Conservation (phyloP, 2,888 invertebrate species). For the Hecatera dysodea region DNA sequence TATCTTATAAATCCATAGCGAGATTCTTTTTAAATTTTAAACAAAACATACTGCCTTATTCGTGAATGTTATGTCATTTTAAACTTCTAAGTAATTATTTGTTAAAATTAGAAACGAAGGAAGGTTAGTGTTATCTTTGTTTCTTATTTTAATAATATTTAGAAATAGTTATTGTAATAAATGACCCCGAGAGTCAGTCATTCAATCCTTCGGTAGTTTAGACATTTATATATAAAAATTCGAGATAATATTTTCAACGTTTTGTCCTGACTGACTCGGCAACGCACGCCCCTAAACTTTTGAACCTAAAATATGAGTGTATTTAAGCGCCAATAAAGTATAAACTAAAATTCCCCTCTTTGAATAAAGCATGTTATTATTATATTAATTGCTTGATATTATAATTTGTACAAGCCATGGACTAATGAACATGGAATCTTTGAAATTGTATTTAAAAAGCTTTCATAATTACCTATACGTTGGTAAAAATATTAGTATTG, state of each 20-base stretch:
- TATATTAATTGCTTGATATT: slow-evolving; percentile 58
- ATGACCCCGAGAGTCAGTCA: slow-evolving; percentile 69
- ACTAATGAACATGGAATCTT: slow-evolving; percentile 12
- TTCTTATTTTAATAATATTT: slow-evolving; percentile 69
- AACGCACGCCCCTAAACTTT: slow-evolving; percentile 65
- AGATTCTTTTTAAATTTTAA: slow-evolving; percentile 67
- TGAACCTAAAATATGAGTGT: slow-evolving; percentile 63
- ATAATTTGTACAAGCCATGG: slow-evolving; percentile 43
- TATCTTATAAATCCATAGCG: slow-evolving; percentile 61
- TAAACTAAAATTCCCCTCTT: slow-evolving; percentile 52
- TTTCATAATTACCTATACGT: slow-evolving; percentile 9
- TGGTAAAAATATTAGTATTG: slow-evolving; percentile 17
- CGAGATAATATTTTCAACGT: slow-evolving; percentile 66
- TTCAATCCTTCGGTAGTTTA: slow-evolving; percentile 72
- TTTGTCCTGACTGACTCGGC: slow-evolving; percentile 68
- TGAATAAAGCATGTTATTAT: slow-evolving; percentile 56
- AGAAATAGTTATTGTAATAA: slow-evolving; percentile 69
- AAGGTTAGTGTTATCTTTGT: slow-evolving; percentile 55
- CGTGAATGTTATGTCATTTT: slow-evolving; percentile 71
- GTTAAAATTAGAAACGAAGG: slow-evolving; percentile 70
- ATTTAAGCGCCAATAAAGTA: slow-evolving; percentile 61
- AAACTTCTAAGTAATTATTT: slow-evolving; percentile 66
- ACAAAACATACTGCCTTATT: slow-evolving; percentile 79
- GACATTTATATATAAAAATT: slow-evolving; percentile 65
- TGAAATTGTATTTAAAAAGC: slow-evolving; percentile 34